Base-by-base conservation (phyloP, 2,797 vertebrate genomes). In the Danionella dracula region DNA sequence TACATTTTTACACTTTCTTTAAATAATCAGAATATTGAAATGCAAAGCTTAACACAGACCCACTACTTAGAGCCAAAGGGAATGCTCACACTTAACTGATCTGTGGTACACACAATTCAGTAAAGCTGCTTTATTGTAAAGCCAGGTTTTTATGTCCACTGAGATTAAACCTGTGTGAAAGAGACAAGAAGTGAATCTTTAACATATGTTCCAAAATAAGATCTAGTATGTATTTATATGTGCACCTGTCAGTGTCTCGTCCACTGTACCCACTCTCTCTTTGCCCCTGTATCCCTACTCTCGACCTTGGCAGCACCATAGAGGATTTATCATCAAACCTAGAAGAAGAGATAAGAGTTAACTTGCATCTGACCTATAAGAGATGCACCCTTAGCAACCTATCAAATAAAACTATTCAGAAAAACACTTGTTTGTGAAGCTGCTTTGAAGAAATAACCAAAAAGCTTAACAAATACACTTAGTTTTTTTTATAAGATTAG, bases 151-250 rank as follows among this genome's bases (percentile, higher is more conserved):
- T 74, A 45, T 60, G 76, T 35, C 38, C 48, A 8, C 42, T 69
- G 1, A 82, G 65, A 45, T 76, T 78, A 53, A 78, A 80, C 66
- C 83, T 84, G 77, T 69, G 27, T 71, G 73, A 72, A 9, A 17
- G 4, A 70, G 4, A 55, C 20, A 57, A 17, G 19, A 4, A 72
- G 45, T 40, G 3, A 23, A 41, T 9, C 31, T 56, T 70, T 45
- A 58, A 21, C n/a, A 56, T 32, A 32, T 3, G 3, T 58, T 60
- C 1, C n/a, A 27, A 31, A 12, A 21, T 11, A 10, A 16, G 1
- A 15, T 32, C 31, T 8, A 34, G 50, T 15, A 8, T 13, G n/a
- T 31, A 35, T 41, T 21, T 48, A 12, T 49, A 31, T 50, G 23
- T 59, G 32, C 72, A 82, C 80, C 78, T 82, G 73, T 82, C 78